A percentile compares a stretch with the other conserved stretches of the same genome.
Evolutionary conservation across 1,140 invertebrate genomes (phyloP).

Genomic region (Melipona quadrifasciata): DNA sequence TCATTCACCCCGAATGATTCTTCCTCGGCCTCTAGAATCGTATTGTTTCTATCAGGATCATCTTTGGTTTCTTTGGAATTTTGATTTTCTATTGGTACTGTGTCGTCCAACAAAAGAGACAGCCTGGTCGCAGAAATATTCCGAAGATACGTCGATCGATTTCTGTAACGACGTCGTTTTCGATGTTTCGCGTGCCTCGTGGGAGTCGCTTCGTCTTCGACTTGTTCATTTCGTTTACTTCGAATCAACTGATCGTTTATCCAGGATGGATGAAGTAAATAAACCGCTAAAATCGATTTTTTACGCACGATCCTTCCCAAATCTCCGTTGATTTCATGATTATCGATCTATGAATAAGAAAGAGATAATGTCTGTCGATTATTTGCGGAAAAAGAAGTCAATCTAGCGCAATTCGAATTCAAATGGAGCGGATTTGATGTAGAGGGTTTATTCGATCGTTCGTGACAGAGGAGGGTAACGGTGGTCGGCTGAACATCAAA

Average conservation of each 20-base stretch:
- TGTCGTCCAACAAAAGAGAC: background rate
- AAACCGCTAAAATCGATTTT: too few species aligned
- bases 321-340: background rate
- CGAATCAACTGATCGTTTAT: background rate
- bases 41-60: background rate
- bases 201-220: background rate
- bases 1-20: background rate
- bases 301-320: background rate
- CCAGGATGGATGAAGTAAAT: background rate
- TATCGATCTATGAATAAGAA: background rate
- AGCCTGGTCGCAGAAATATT: background rate
- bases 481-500: constrained; percentile 51
- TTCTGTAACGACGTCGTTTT: constrained; percentile 40
- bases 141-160: constrained; percentile 7
- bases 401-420: background rate
- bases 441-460: background rate
- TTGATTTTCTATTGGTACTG: background rate
- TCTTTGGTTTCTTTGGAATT: background rate
- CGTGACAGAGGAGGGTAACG: constrained; percentile 27
- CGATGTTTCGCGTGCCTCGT: constrained; percentile 48
- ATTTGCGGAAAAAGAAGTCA: background rate
- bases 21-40: background rate
- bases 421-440: background rate
- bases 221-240: background rate
- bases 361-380: background rate